Conservation (phyloP, 2,888 invertebrate genomes). For the Idaea aversata region DNA sequence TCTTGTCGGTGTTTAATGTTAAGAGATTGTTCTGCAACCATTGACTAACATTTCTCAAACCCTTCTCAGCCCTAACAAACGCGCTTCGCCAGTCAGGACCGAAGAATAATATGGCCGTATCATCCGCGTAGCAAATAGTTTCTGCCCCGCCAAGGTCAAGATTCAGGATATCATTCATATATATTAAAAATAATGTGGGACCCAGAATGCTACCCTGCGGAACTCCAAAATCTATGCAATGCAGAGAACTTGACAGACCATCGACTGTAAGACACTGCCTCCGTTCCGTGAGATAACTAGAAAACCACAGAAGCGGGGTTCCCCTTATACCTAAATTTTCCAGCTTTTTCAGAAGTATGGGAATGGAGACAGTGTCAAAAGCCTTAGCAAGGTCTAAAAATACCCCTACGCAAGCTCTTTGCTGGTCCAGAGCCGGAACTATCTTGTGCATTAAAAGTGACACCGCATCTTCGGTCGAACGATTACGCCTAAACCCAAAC, state of each 20-base stretch:
- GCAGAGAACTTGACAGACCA: not conserved
- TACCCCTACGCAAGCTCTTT: not conserved
- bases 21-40: constrained; percentile 9
- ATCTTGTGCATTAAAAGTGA: not conserved
- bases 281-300: constrained; percentile 14
- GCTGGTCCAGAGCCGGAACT: not conserved
- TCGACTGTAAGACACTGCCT: constrained; percentile 12
- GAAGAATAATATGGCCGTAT: constrained; percentile 12
- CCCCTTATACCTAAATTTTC: constrained; percentile 18
- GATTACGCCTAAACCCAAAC: not conserved
- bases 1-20: constrained; percentile 11
- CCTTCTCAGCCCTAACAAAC: not conserved
- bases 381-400: constrained; percentile 15
- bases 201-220: constrained; percentile 25
- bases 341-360: constrained; percentile 16
- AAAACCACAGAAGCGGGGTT: constrained; percentile 12
- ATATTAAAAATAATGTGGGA: constrained; percentile 13
- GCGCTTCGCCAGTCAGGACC: constrained; percentile 4
- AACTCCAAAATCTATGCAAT: constrained; percentile 11
- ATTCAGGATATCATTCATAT: constrained; percentile 12
- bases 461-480: not conserved
- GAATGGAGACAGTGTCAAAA: too few relatives aligned
- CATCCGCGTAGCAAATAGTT: constrained; percentile 10
- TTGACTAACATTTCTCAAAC: constrained; percentile 2
- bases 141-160: constrained; percentile 2